These are phyloP conservation scores for Dolichoris vasculosae DNA, from an alignment of 1,140 invertebrate genomes.

Conservation along the genomic window DNA sequence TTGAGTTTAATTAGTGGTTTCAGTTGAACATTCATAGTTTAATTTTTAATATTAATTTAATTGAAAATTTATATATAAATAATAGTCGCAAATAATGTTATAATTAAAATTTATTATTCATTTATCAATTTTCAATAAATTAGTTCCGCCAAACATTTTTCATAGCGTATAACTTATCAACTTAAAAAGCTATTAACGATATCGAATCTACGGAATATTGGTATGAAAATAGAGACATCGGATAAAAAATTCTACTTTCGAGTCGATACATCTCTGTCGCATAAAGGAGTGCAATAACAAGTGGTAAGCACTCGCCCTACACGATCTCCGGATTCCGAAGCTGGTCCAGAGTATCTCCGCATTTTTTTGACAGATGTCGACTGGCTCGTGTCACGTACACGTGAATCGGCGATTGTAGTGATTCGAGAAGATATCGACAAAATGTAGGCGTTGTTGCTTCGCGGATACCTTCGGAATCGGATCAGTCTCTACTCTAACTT, in stretches of 20 bases:
- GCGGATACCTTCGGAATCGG: background rate
- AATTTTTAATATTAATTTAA: too few relatives aligned
- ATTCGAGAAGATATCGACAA: background rate
- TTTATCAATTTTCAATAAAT: too few relatives aligned
- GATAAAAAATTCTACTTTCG: background rate
- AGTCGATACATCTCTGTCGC: background rate
- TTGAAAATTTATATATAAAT: too few relatives aligned
- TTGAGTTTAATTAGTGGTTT: too few relatives aligned
- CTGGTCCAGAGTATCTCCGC: background rate
- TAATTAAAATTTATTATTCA: too few relatives aligned
- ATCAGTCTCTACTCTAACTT: background rate
- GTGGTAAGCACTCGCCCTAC: background rate
- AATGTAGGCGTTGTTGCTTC: background rate
- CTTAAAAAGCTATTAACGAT: background rate
- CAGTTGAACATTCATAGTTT: too few relatives aligned
- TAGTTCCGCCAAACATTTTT: too few relatives aligned
- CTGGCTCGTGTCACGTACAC: background rate
- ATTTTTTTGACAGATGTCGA: constrained; percentile 40
- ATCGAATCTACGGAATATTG: background rate
- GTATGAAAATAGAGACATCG: background rate
- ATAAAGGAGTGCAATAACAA: background rate
- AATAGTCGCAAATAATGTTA: too few relatives aligned
- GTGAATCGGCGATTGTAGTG: background rate
- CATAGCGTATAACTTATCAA: background rate
- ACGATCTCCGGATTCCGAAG: background rate